A percentile compares a stretch with the other conserved stretches of the same genome.
phyloP scores from a whole-genome alignment of 92 coral and sea anemone genomes.

The Chrysogorgia sp. region DNA sequence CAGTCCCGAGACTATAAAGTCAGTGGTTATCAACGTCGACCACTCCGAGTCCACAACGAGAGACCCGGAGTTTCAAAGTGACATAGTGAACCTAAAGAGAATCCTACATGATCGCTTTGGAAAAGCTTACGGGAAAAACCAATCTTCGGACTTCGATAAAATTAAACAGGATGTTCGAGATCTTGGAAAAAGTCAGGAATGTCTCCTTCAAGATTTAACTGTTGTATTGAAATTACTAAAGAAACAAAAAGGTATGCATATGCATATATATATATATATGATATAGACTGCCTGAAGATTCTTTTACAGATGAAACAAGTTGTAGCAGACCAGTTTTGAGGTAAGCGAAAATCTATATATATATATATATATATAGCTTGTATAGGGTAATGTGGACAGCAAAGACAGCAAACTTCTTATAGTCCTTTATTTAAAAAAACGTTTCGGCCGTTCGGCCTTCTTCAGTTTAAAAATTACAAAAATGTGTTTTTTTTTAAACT shows the following conservation, averaged over 20 bases:
- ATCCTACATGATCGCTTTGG: slow-evolving; percentile 36
- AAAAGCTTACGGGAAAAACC: slow-evolving; percentile 33
- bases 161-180: slow-evolving; percentile 4
- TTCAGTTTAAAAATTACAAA: too few relatives aligned
- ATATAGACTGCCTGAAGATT: too few relatives aligned
- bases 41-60: slow-evolving; percentile 59
- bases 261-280: too few relatives aligned
- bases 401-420: too few relatives aligned
- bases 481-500: too few relatives aligned
- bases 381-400: too few relatives aligned
- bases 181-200: neutral
- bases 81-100: slow-evolving; percentile 9
- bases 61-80: neutral
- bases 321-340: too few relatives aligned
- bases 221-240: neutral
- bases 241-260: neutral
- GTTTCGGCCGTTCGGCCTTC: too few relatives aligned
- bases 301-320: too few relatives aligned
- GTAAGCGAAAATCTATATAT: too few relatives aligned
- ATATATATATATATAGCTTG: too few relatives aligned
- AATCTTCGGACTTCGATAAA: slow-evolving; percentile 37
- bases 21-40: slow-evolving; percentile 35
- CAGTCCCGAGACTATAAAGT: slow-evolving; percentile 24
- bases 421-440: too few relatives aligned
- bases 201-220: neutral